Evolutionary conservation across 2,888 invertebrate species (phyloP).

Genomic region (Drosophila silvestris): DNA sequence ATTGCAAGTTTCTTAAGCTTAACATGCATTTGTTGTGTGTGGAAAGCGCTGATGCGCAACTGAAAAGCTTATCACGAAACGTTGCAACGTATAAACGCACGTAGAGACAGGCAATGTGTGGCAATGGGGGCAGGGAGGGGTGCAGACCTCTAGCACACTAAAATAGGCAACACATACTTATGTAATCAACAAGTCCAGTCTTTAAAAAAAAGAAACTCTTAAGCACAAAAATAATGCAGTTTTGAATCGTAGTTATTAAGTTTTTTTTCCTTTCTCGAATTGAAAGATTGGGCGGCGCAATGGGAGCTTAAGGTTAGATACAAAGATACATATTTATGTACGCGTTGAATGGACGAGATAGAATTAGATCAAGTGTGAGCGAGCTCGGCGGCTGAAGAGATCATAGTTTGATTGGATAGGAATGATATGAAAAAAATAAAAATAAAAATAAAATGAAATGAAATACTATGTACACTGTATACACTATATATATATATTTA

Average conservation of each 20-base stretch:
- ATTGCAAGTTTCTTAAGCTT: constrained; percentile 53
- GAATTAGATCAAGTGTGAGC: constrained; percentile 1
- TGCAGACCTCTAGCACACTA: constrained; percentile 30
- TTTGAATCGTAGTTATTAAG: constrained; percentile 39
- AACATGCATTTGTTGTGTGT: constrained; percentile 60
- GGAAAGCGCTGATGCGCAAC: constrained; percentile 12
- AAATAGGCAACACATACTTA: constrained; percentile 8
- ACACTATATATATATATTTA: constrained; percentile 48
- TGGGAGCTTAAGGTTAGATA: background rate
- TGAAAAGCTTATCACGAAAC: background rate
- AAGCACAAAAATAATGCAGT: constrained; percentile 44
- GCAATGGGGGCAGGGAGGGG: background rate
- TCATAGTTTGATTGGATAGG: constrained; percentile 37
- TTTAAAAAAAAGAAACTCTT: constrained; percentile 3
- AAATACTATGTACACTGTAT: constrained; percentile 50
- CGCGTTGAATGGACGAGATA: constrained; percentile 1
- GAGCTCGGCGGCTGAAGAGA: constrained; percentile 15
- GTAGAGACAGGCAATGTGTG: background rate
- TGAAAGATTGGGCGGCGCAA: background rate
- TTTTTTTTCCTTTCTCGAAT: constrained; percentile 19
- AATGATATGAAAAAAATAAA: constrained; percentile 14
- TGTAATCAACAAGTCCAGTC: constrained; percentile 27
- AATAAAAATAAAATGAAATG: background rate
- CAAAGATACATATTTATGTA: constrained; percentile 1
- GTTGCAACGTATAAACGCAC: constrained; percentile 14